A percentile compares a stretch with the other conserved stretches of the same genome.
These are phyloP conservation scores for Cheiracanthium punctorium DNA, from an alignment of 2,888 invertebrate genomes.

Conservation along the genomic window DNA sequence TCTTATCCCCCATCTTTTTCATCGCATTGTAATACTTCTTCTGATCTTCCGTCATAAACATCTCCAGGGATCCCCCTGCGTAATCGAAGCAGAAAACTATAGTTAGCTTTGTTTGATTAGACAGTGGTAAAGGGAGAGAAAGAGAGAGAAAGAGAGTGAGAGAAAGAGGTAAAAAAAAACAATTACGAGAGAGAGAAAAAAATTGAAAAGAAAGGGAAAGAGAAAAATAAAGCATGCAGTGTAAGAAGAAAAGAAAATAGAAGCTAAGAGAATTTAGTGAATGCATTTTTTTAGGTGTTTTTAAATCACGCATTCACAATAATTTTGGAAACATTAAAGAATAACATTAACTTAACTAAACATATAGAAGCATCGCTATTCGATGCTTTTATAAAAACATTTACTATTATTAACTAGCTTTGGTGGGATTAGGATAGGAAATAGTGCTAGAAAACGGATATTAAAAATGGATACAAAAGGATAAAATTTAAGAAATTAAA, in stretches of 20 bases:
- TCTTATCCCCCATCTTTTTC: conserved; percentile 99
- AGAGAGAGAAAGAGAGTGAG: conserved; percentile 4
- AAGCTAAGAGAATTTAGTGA: not conserved
- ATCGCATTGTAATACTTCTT: conserved; percentile 99
- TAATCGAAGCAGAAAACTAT: conserved; percentile 71
- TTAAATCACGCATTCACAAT: too few species aligned
- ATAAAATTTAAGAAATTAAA: conserved; percentile 15
- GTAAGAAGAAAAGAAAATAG: conserved; percentile 22
- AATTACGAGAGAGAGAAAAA: conserved; percentile 26
- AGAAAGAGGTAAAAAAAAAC: conserved; percentile 25
- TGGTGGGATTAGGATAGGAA: not conserved
- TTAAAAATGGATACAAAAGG: conserved; percentile 16
- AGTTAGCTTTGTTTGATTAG: conserved; percentile 32
- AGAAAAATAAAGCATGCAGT: conserved; percentile 15
- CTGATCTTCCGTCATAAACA: conserved; percentile 99
- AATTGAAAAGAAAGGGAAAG: not conserved
- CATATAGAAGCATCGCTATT: conserved; percentile 17
- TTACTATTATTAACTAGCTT: too few species aligned
- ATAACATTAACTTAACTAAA: too few species aligned
- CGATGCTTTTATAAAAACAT: conserved; percentile 1
- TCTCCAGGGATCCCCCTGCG: conserved; percentile 97
- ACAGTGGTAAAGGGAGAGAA: not conserved
- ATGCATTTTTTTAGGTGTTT: not conserved
- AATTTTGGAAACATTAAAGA: too few species aligned
- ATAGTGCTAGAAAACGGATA: conserved; percentile 24